Percentiles rank a stretch among this genome's conserved stretches.
Conservation (phyloP, 2,113 vertebrate genomes). For the Brienomyrus brachyistius region DNA sequence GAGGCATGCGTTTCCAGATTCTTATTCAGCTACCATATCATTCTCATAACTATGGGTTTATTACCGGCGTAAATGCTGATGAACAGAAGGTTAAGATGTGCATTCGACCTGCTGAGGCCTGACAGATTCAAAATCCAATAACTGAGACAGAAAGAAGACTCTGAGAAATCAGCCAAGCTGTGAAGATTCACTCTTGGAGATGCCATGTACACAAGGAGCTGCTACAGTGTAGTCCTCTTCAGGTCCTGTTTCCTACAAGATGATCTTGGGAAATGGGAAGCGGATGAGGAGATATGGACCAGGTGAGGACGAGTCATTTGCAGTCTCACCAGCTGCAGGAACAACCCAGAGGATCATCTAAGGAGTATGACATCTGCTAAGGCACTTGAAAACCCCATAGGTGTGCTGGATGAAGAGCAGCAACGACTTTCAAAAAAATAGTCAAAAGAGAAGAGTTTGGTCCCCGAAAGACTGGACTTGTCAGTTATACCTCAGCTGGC, state of each 20-base stretch:
- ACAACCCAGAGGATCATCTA: not conserved
- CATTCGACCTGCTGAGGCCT: not conserved
- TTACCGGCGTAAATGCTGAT: not conserved
- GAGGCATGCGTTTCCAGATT: not conserved
- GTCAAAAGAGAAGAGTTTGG: not conserved
- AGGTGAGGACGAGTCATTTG: no score
- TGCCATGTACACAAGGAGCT: not conserved
- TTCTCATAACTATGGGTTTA: not conserved
- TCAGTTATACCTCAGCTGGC: not conserved
- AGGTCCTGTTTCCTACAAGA: not conserved
- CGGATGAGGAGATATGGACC: not conserved
- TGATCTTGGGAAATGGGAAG: not conserved
- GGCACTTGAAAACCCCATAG: not conserved
- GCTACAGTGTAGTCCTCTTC: not conserved
- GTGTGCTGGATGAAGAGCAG: not conserved
- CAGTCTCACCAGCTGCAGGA: not conserved
- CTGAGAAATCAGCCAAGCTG: not conserved
- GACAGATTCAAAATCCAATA: not conserved
- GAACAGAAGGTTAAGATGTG: not conserved
- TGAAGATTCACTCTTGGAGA: not conserved
- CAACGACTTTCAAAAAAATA: not conserved
- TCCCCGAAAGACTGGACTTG: not conserved
- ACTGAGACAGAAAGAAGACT: not conserved
- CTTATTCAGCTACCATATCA: not conserved
- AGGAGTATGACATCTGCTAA: not conserved